A percentile compares a stretch with the other conserved stretches of the same genome.
Conservation (phyloP, 2,113 vertebrate genomes). For the Acinonyx jubatus region DNA sequence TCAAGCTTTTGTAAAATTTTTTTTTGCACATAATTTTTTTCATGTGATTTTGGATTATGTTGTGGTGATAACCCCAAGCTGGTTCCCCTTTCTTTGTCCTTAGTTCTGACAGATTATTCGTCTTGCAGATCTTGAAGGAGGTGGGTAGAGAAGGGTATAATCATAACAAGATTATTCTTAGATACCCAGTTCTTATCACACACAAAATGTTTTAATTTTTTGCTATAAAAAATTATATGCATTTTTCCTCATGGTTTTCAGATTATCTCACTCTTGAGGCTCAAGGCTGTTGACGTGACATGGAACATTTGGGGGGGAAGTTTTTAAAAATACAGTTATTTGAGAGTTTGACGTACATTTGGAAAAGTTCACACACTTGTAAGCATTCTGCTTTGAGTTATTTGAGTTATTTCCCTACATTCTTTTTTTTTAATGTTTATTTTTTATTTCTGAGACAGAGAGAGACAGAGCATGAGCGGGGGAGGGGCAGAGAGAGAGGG, state of each 20-base stretch:
- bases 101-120: not conserved
- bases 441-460: too few species aligned
- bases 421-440: not conserved
- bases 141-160: not conserved
- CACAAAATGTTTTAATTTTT: not conserved
- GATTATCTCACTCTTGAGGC: not conserved
- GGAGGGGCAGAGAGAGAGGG: too few species aligned
- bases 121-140: not conserved
- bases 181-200: not conserved
- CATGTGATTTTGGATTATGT: not conserved
- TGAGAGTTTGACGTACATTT: constrained; percentile 25
- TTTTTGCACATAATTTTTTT: not conserved
- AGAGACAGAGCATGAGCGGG: too few species aligned
- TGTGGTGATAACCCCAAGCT: not conserved
- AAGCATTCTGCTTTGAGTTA: constrained; percentile 41
- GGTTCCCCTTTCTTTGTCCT: not conserved
- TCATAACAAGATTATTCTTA: not conserved
- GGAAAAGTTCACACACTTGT: constrained; percentile 8
- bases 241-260: not conserved
- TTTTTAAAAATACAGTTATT: not conserved
- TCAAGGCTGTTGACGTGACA: not conserved
- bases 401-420: not conserved
- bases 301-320: not conserved
- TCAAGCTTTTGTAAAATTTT: not conserved
- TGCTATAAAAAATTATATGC: not conserved